Conservation (phyloP, 2,888 invertebrate species). For the Drosophila borborema region DNA sequence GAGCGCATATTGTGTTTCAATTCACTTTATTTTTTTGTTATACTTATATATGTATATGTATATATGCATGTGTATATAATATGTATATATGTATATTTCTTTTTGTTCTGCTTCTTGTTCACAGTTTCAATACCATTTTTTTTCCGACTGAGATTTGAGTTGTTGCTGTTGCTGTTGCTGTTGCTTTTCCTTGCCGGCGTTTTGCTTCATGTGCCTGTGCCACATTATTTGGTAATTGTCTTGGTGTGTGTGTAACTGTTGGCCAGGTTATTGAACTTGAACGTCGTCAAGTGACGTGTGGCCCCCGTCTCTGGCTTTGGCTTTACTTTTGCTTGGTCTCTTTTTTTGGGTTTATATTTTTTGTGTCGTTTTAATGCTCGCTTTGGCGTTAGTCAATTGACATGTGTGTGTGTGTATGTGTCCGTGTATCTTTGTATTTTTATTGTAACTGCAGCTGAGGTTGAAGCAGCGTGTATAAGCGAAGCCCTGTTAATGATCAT, state of each 20-base stretch:
- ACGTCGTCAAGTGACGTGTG: constrained; percentile 77
- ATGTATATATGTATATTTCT: constrained; percentile 20
- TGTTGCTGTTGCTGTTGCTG: constrained; percentile 18
- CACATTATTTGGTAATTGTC: constrained; percentile 77
- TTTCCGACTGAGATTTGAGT: constrained; percentile 19
- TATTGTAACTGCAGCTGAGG: constrained; percentile 38
- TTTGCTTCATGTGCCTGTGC: constrained; percentile 76
- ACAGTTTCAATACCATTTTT: constrained; percentile 27
- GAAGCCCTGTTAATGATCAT: constrained; percentile 65
- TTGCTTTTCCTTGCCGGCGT: constrained; percentile 63
- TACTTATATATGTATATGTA: not conserved
- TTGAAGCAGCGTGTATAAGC: constrained; percentile 19
- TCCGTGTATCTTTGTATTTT: constrained; percentile 8
- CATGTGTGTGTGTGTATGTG: constrained; percentile 16
- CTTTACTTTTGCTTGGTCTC: constrained; percentile 34
- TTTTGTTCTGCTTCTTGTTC: constrained; percentile 27
- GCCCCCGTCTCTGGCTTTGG: constrained; percentile 17
- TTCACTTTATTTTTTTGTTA: constrained; percentile 44
- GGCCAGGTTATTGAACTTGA: constrained; percentile 81
- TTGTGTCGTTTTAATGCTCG: constrained; percentile 62
- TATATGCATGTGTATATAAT: not conserved
- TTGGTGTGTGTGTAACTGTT: constrained; percentile 64
- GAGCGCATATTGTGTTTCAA: constrained; percentile 74
- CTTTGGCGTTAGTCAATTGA: constrained; percentile 71
- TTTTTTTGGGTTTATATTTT: constrained; percentile 47